phyloP scores from a whole-genome alignment of 2,797 vertebrate species.

The Molossus molossus region DNA sequence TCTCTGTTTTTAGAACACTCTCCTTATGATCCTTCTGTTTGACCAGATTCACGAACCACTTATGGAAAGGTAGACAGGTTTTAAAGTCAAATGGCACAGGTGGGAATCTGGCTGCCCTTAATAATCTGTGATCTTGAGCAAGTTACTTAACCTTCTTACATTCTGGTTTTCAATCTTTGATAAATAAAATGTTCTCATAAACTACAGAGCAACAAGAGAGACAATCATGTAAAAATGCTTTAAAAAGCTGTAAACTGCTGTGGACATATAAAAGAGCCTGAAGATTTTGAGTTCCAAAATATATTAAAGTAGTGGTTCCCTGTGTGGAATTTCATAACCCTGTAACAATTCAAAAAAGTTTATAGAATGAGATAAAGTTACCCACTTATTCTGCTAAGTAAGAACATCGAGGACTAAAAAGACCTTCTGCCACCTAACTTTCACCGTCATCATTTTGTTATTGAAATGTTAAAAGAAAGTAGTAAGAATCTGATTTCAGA shows the following conservation, averaged over 20 bases:
- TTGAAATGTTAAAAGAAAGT: background rate
- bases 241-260: background rate
- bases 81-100: constrained; percentile 34
- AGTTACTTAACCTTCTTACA: background rate
- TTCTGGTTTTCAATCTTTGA: background rate
- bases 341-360: constrained; percentile 27
- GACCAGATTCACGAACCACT: constrained; percentile 28
- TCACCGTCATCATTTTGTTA: constrained; percentile 17
- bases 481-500: constrained; percentile 11
- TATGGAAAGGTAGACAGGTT: background rate
- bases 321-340: background rate
- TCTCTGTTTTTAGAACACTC: background rate
- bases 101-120: constrained; percentile 66
- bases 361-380: constrained; percentile 37
- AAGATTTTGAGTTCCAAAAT: background rate
- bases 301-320: background rate
- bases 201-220: background rate
- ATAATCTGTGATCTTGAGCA: background rate
- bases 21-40: background rate
- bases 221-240: background rate
- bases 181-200: background rate
- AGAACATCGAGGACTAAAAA: background rate
- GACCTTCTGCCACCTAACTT: background rate
- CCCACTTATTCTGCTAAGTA: background rate
- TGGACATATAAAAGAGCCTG: background rate